Evolutionary conservation across 1,140 invertebrate species (phyloP).

Genomic region (Drosophila orosa): DNA sequence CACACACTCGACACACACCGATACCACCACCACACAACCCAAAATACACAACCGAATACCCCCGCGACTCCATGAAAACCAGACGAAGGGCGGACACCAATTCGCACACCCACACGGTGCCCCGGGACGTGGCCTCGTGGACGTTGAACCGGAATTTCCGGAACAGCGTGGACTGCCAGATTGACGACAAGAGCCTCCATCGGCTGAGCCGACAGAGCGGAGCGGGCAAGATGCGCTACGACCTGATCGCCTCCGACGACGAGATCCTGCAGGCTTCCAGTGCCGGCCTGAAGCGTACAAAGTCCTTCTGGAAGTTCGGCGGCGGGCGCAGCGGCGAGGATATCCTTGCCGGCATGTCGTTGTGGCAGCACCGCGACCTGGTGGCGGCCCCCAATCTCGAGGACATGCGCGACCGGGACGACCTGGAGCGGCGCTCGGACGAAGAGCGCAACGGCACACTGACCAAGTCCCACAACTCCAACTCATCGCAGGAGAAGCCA

Average conservation of each 20-base stretch:
- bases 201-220: constrained; percentile 62
- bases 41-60: constrained; percentile 2
- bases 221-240: constrained; percentile 81
- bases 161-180: constrained; percentile 80
- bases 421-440: constrained; percentile 84
- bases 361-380: constrained; percentile 93
- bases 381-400: constrained; percentile 86
- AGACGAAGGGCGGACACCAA: constrained; percentile 80
- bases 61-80: constrained; percentile 7
- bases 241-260: constrained; percentile 84
- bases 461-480: constrained; percentile 77
- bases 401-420: constrained; percentile 75
- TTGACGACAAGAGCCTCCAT: constrained; percentile 76
- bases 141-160: constrained; percentile 80
- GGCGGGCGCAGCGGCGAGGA: constrained; percentile 86
- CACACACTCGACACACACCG: constrained; percentile 21
- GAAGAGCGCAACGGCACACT: constrained; percentile 71
- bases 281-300: constrained; percentile 89
- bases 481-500: constrained; percentile 72
- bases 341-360: constrained; percentile 92
- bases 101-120: constrained; percentile 67
- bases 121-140: constrained; percentile 77
- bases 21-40: constrained; percentile 12
- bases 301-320: constrained; percentile 93
- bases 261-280: constrained; percentile 80